Evolutionary conservation across 2,888 invertebrate genomes (phyloP).

Genomic region (Rotaria magnacalcarata): DNA sequence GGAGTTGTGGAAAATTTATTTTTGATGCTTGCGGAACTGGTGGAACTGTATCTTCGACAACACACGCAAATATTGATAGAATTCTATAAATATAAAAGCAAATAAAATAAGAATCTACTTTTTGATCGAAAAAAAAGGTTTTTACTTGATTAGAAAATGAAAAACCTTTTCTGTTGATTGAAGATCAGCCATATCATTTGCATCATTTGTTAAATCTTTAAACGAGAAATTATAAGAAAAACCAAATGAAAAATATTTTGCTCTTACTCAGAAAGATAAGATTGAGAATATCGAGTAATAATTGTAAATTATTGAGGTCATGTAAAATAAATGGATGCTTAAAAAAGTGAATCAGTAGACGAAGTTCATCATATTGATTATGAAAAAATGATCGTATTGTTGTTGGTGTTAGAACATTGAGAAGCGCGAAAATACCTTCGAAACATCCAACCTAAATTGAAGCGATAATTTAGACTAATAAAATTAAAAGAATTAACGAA

Average conservation of each 20-base stretch:
- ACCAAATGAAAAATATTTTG: too few species aligned
- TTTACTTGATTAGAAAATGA: constrained; percentile 13
- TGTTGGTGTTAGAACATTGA: neutral
- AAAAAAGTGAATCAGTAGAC: constrained; percentile 17
- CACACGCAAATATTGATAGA: neutral
- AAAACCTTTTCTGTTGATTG: constrained; percentile 13
- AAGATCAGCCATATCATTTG: neutral
- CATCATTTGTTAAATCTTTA: neutral
- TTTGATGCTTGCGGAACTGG: neutral
- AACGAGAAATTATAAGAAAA: neutral
- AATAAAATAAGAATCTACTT: too few species aligned
- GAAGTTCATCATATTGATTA: constrained; percentile 34
- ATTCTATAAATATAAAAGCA: neutral
- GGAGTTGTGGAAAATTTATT: neutral
- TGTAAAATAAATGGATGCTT: constrained; percentile 38
- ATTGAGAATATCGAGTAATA: neutral
- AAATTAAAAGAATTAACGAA: neutral
- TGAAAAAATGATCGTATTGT: constrained; percentile 22
- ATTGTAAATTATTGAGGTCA: constrained; percentile 21
- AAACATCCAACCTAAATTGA: neutral
- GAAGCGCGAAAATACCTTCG: neutral
- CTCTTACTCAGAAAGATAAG: neutral
- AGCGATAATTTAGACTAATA: neutral
- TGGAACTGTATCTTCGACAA: constrained; percentile 11
- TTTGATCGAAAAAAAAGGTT: neutral